Evolutionary conservation across 1,140 invertebrate genomes (phyloP).

Genomic region (Periplaneta americana): DNA sequence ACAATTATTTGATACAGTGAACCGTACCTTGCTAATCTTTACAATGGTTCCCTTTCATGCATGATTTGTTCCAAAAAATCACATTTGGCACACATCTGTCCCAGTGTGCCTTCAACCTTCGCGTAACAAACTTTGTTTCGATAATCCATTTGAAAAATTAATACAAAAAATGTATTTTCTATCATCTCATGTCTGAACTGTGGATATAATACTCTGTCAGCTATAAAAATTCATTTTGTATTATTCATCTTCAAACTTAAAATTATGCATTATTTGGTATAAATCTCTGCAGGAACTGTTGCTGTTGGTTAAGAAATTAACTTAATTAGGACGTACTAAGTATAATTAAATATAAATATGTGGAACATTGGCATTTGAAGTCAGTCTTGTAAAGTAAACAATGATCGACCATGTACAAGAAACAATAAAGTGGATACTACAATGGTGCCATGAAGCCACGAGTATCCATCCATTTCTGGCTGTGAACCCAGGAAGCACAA

Average conservation of each 20-base stretch:
- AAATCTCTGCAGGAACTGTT: conserved; percentile 24
- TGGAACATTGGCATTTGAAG: conserved; percentile 23
- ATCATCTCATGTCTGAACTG: neutral
- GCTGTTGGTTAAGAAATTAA: conserved; percentile 17
- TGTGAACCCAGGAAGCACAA: conserved; percentile 7
- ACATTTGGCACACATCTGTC: neutral
- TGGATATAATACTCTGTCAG: conserved; percentile 12
- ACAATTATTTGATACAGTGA: neutral
- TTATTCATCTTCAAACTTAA: conserved; percentile 17
- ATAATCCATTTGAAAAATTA: conserved; percentile 6
- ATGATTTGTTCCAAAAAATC: neutral
- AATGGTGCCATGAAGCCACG: neutral
- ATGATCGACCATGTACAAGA: neutral
- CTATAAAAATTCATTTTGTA: conserved; percentile 16
- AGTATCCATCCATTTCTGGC: neutral
- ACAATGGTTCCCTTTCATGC: neutral
- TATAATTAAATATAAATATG: conserved; percentile 20
- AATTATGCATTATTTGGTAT: conserved; percentile 23
- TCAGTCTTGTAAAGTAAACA: conserved; percentile 23
- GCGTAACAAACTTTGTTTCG: conserved; percentile 3
- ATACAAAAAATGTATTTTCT: conserved; percentile 15
- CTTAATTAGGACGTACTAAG: conserved; percentile 15
- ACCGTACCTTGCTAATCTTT: neutral
- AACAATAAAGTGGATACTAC: neutral
- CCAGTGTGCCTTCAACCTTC: neutral